phyloP scores from a whole-genome alignment of 2,888 invertebrate genomes.

The Tetramorium bicarinatum region DNA sequence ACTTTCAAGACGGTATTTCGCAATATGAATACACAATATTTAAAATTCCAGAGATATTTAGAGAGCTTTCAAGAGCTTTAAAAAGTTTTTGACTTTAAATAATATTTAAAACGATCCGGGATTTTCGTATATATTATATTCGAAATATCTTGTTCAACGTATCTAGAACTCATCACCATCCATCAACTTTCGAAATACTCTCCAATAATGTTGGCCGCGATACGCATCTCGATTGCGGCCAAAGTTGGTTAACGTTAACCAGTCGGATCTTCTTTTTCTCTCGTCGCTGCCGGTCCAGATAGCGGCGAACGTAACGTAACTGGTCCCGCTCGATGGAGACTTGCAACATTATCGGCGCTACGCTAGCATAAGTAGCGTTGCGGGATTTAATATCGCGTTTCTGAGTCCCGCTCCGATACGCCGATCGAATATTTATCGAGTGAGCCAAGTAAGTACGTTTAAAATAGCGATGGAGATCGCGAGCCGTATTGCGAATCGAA shows the following conservation, averaged over 20 bases:
- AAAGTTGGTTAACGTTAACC: slow-evolving; percentile 45
- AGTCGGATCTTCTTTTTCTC: background rate
- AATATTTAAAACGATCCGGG: background rate
- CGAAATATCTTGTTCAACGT: background rate
- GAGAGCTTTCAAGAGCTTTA: background rate
- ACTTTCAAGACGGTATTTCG: background rate
- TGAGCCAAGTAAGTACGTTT: background rate
- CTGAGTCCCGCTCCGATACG: background rate
- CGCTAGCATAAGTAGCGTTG: background rate
- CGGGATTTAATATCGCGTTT: slow-evolving; percentile 21
- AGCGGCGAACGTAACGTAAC: background rate
- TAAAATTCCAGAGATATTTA: background rate
- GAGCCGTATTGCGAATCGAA: background rate
- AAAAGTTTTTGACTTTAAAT: background rate
- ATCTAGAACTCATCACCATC: background rate
- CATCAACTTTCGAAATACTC: background rate
- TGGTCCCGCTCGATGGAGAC: background rate
- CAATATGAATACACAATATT: background rate
- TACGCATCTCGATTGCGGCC: slow-evolving; percentile 22
- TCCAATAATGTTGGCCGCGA: slow-evolving; percentile 17
- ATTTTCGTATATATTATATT: background rate
- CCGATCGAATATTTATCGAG: slow-evolving; percentile 25
- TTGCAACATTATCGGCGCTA: background rate
- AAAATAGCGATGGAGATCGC: background rate
- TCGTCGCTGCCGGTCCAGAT: background rate